phyloP scores from a whole-genome alignment of 2,888 invertebrate genomes.

The Aricia artaxerxes region DNA sequence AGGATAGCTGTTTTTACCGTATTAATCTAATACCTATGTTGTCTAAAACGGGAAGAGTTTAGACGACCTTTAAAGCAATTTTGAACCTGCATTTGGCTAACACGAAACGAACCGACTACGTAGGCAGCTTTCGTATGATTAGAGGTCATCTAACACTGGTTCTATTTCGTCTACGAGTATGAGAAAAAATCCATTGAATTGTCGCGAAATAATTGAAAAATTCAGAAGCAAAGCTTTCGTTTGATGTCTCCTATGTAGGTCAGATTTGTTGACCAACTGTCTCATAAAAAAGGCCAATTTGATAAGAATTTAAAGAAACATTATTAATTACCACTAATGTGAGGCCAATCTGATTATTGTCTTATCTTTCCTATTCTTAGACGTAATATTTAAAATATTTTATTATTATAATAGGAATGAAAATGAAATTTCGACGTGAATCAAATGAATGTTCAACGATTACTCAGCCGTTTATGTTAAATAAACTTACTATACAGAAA shows the following conservation, averaged over 20 bases:
- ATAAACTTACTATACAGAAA: neutral
- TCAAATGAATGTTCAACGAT: too few relatives aligned
- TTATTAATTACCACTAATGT: neutral
- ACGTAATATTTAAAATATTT: too few relatives aligned
- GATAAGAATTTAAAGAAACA: neutral
- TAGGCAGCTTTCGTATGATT: neutral
- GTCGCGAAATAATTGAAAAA: constrained; percentile 9
- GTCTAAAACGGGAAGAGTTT: neutral
- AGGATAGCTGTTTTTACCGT: neutral
- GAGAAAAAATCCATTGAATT: constrained; percentile 1
- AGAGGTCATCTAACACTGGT: neutral
- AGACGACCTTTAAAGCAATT: neutral
- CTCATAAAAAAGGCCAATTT: neutral
- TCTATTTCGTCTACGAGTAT: neutral
- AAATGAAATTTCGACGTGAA: too few relatives aligned
- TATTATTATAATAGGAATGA: too few relatives aligned
- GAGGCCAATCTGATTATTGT: too few relatives aligned
- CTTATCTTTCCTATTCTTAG: too few relatives aligned
- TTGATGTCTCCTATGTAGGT: constrained; percentile 6
- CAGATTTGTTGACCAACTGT: neutral
- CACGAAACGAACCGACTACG: neutral
- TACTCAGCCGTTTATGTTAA: too few relatives aligned
- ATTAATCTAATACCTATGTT: neutral
- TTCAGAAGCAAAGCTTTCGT: constrained; percentile 13
- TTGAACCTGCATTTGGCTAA: neutral